Conservation (phyloP, 2,888 invertebrate species). For the Archips xylosteana region DNA sequence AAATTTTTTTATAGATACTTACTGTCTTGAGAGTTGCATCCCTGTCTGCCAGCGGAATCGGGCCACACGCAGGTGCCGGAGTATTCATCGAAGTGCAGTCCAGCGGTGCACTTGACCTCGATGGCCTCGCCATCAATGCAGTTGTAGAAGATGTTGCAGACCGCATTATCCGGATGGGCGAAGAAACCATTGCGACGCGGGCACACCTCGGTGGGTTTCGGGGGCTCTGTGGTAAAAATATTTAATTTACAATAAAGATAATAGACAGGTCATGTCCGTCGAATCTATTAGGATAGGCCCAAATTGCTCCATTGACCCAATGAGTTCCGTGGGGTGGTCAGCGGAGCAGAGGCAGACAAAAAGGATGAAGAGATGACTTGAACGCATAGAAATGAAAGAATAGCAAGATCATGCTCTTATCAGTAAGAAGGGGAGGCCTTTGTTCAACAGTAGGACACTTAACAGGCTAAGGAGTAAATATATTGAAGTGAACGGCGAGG, state of each 20-base stretch:
- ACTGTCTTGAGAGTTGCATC: constrained; percentile 87
- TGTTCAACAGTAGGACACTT: too few species aligned
- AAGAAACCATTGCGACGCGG: constrained; percentile 96
- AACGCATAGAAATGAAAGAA: too few species aligned
- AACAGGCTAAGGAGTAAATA: too few species aligned
- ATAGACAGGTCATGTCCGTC: too few species aligned
- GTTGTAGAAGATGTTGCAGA: constrained; percentile 95
- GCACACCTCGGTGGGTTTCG: constrained; percentile 89
- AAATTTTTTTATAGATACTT: constrained; percentile 54
- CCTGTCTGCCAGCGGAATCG: constrained; percentile 90
- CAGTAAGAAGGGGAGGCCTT: too few species aligned
- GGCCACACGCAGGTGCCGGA: constrained; percentile 97
- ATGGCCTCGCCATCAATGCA: constrained; percentile 94
- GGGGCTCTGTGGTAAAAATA: constrained; percentile 87
- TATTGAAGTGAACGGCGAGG: too few species aligned
- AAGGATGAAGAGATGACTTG: too few species aligned
- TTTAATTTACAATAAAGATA: background rate
- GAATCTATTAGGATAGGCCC: too few species aligned
- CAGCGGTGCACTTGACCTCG: constrained; percentile 93
- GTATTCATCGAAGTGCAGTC: constrained; percentile 95
- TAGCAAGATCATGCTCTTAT: too few species aligned
- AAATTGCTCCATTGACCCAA: too few species aligned
- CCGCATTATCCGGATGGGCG: constrained; percentile 92
- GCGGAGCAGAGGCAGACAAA: too few species aligned
- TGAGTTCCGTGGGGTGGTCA: too few species aligned